Conservation (phyloP, 2,888 invertebrate genomes). For the Drosophila engyochracea region DNA sequence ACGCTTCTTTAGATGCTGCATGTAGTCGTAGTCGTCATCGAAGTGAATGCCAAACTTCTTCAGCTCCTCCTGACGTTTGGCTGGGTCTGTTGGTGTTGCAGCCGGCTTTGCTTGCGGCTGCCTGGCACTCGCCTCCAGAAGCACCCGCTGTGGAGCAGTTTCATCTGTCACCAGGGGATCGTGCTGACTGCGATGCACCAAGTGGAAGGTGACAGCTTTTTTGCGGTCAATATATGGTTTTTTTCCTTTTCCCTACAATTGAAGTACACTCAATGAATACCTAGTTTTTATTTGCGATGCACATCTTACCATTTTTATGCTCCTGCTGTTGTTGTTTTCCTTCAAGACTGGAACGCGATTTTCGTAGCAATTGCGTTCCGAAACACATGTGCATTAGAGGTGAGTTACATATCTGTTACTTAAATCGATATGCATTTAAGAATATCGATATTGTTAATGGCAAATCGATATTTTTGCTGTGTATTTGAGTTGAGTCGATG, state of each 20-base stretch:
- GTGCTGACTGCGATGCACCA: conserved; percentile 97
- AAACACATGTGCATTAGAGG: conserved; percentile 63
- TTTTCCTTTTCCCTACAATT: conserved; percentile 81
- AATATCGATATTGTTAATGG: background rate
- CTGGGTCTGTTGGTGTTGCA: conserved; percentile 73
- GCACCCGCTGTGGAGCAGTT: conserved; percentile 94
- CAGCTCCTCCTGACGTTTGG: conserved; percentile 89
- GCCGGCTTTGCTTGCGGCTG: conserved; percentile 72
- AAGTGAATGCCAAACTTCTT: conserved; percentile 95
- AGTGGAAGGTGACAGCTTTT: conserved; percentile 94
- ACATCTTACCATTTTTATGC: conserved; percentile 41
- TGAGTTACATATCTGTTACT: background rate
- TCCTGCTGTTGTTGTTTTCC: background rate
- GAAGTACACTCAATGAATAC: background rate
- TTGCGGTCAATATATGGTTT: conserved; percentile 94
- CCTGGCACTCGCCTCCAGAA: conserved; percentile 87
- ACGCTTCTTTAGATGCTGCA: conserved; percentile 91
- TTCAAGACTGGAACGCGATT: background rate
- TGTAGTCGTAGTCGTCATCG: conserved; percentile 97
- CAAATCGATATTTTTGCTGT: conserved; percentile 19
- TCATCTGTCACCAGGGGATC: conserved; percentile 96
- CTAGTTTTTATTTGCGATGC: too few species aligned
- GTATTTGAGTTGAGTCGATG: background rate
- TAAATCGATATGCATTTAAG: conserved; percentile 12
- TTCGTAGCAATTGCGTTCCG: conserved; percentile 13